Evolutionary conservation across 1,140 invertebrate species (phyloP).

Genomic region (Physella acuta): DNA sequence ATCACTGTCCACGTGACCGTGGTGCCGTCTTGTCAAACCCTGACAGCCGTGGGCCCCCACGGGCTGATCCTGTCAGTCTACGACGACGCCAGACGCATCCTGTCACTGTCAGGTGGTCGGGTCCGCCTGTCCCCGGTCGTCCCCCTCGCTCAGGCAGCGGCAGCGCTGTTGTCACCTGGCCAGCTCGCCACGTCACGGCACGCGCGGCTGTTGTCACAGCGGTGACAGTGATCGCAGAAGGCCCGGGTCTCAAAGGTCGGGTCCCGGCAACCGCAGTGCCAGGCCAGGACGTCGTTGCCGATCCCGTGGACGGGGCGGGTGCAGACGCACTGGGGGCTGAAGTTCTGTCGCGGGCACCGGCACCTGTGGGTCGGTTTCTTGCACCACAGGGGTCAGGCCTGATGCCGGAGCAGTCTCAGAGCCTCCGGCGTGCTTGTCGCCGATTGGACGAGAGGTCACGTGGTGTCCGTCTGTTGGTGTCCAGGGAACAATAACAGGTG

Average conservation of each 20-base stretch:
- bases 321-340: neutral
- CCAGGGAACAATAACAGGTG: constrained; percentile 7
- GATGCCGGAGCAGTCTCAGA: constrained; percentile 10
- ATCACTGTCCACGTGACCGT: too few species aligned
- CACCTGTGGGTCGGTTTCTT: constrained; percentile 7
- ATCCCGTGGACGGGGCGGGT: neutral
- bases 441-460: too few species aligned
- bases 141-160: constrained; percentile 5
- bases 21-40: too few species aligned
- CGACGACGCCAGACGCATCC: neutral
- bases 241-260: neutral
- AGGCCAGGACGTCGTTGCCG: neutral
- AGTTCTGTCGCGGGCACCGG: neutral
- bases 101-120: constrained; percentile 16
- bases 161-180: constrained; percentile 8
- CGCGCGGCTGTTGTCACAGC: neutral
- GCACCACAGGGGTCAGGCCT: constrained; percentile 11
- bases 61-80: constrained; percentile 2
- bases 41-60: too few species aligned
- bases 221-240: constrained; percentile 11
- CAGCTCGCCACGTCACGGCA: constrained; percentile 9
- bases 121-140: neutral
- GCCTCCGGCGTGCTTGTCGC: too few species aligned
- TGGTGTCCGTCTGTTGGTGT: neutral
- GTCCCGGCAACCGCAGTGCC: constrained; percentile 12